phyloP scores from a whole-genome alignment of 2,888 invertebrate species.

The Ichneumoninae sp. region DNA sequence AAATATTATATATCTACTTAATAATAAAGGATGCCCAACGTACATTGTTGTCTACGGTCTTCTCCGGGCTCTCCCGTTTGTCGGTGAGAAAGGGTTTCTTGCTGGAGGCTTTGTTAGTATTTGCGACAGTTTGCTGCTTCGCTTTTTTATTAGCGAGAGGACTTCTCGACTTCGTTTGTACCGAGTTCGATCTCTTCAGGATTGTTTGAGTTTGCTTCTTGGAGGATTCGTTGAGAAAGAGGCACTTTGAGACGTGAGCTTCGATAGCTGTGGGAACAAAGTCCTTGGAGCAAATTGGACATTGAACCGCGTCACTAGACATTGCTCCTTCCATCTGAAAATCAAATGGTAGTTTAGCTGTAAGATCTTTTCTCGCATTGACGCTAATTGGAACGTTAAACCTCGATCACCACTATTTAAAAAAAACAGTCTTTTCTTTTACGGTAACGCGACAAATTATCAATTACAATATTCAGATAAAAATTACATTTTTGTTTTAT shows the following conservation, averaged over 20 bases:
- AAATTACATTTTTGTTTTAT: neutral
- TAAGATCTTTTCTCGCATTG: neutral
- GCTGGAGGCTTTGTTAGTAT: conserved; percentile 16
- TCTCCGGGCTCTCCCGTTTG: conserved; percentile 32
- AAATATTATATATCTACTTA: neutral
- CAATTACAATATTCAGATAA: neutral
- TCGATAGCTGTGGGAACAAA: conserved; percentile 86
- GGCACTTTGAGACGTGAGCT: conserved; percentile 89
- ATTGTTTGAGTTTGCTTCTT: conserved; percentile 58
- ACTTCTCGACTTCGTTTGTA: conserved; percentile 53
- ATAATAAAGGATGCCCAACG: neutral
- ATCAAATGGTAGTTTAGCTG: neutral
- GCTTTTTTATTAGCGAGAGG: conserved; percentile 65
- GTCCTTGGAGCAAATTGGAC: conserved; percentile 88
- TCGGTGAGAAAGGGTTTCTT: conserved; percentile 11
- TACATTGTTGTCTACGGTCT: conserved; percentile 7
- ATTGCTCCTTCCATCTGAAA: conserved; percentile 61
- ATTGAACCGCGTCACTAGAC: conserved; percentile 79
- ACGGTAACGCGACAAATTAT: neutral
- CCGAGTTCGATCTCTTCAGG: conserved; percentile 67
- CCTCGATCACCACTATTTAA: neutral
- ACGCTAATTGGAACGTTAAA: too few species aligned
- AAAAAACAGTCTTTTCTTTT: neutral
- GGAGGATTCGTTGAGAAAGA: conserved; percentile 87
- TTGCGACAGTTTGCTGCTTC: conserved; percentile 50